These are phyloP conservation scores for Columba guinea DNA, from an alignment of 2,797 vertebrate genomes.

Conservation along the genomic window DNA sequence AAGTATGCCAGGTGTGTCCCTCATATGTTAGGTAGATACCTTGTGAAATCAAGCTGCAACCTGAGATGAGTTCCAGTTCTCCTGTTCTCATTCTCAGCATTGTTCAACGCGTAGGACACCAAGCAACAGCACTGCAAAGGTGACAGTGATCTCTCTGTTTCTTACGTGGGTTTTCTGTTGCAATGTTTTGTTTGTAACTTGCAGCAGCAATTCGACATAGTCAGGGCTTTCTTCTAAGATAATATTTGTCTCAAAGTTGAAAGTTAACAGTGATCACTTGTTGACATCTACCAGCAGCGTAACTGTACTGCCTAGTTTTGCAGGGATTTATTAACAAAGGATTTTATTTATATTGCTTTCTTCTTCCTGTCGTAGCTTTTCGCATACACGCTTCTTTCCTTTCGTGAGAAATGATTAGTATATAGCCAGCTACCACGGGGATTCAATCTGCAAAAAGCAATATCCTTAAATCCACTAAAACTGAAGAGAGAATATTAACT, in stretches of 20 bases:
- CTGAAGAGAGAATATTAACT: background rate
- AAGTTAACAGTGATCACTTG: background rate
- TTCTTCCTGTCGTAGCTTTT: background rate
- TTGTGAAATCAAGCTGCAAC: background rate
- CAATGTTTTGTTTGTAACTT: background rate
- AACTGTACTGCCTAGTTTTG: background rate
- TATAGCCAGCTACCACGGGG: background rate
- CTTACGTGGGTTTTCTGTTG: background rate
- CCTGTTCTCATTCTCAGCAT: background rate
- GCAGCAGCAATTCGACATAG: background rate
- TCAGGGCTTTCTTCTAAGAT: background rate
- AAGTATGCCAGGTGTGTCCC: background rate
- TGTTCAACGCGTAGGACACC: background rate
- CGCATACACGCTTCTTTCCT: background rate
- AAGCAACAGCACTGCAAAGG: background rate
- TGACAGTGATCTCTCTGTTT: background rate
- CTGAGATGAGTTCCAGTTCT: background rate
- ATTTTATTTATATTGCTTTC: background rate
- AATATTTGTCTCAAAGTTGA: background rate
- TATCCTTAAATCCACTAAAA: conserved; percentile 1
- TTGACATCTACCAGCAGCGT: background rate
- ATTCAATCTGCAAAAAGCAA: background rate
- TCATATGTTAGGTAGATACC: background rate
- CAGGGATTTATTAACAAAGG: background rate
- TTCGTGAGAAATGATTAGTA: background rate